Conservation (phyloP, 2,113 vertebrate species). For the Scomber japonicus region DNA sequence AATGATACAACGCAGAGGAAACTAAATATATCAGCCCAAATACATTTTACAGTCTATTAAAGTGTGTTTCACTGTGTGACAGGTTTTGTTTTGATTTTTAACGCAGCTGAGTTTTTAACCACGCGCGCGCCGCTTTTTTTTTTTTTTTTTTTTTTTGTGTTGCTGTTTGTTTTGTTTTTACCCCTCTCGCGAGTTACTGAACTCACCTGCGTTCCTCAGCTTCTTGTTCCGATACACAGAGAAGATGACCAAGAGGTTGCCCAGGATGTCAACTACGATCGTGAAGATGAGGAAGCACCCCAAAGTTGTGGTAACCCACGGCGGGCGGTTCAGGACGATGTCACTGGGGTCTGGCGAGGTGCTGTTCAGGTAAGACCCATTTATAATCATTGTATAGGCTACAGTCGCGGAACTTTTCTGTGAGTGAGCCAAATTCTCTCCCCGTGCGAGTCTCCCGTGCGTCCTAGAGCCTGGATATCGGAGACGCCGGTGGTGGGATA, state of each 20-base stretch:
- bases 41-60: no score
- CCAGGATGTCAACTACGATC: constrained; percentile 93
- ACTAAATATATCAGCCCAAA: no score
- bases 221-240: constrained; percentile 95
- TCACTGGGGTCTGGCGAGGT: constrained; percentile 79
- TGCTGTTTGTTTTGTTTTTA: neutral
- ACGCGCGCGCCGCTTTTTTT: constrained; percentile 10
- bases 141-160: neutral
- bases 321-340: constrained; percentile 82
- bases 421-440: constrained; percentile 59
- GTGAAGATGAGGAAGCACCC: constrained; percentile 94
- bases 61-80: neutral
- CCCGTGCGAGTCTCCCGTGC: neutral
- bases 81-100: constrained; percentile 23
- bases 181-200: neutral
- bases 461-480: constrained; percentile 26
- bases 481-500: constrained; percentile 44
- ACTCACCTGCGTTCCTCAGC: constrained; percentile 91
- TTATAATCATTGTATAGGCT: constrained; percentile 82
- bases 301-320: constrained; percentile 90
- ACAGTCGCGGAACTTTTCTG: constrained; percentile 73
- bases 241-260: constrained; percentile 95
- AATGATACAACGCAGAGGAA: no score
- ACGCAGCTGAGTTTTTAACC: neutral
- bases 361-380: constrained; percentile 88